These are phyloP conservation scores for Anastatus disparis DNA, from an alignment of 1,140 invertebrate genomes.

Conservation along the genomic window DNA sequence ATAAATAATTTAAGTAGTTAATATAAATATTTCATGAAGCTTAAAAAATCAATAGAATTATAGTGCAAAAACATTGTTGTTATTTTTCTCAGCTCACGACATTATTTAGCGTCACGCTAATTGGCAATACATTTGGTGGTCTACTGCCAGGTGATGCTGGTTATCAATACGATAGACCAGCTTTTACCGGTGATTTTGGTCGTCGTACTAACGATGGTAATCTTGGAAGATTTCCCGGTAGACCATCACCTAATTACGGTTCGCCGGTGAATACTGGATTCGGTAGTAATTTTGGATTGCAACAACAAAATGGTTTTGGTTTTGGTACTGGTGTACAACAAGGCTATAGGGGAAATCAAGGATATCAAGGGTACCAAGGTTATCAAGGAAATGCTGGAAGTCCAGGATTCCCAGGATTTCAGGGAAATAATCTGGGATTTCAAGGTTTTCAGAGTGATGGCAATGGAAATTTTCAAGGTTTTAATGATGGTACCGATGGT, in stretches of 20 bases:
- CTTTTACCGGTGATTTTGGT: constrained; percentile 37
- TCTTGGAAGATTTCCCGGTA: constrained; percentile 18
- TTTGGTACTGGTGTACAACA: constrained; percentile 24
- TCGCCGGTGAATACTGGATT: background rate
- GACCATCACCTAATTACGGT: background rate
- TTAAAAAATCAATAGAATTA: no score
- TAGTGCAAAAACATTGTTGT: no score
- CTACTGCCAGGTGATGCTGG: constrained; percentile 53
- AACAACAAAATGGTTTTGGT: constrained; percentile 39
- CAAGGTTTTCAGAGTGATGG: constrained; percentile 42
- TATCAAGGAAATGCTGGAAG: background rate
- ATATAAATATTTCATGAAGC: no score
- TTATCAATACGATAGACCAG: constrained; percentile 58
- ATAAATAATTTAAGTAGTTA: no score
- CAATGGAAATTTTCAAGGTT: constrained; percentile 37
- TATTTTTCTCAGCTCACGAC: constrained; percentile 49
- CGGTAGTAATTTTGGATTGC: constrained; percentile 27
- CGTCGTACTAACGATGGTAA: constrained; percentile 22
- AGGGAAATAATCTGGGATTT: constrained; percentile 23
- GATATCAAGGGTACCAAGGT: constrained; percentile 15
- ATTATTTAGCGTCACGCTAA: constrained; percentile 50
- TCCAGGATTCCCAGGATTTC: background rate
- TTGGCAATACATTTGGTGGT: constrained; percentile 51
- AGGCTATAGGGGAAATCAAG: constrained; percentile 23
- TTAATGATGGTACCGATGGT: constrained; percentile 49